phyloP scores from a whole-genome alignment of 2,888 invertebrate species.

The Drosophila nr. perissopoda region DNA sequence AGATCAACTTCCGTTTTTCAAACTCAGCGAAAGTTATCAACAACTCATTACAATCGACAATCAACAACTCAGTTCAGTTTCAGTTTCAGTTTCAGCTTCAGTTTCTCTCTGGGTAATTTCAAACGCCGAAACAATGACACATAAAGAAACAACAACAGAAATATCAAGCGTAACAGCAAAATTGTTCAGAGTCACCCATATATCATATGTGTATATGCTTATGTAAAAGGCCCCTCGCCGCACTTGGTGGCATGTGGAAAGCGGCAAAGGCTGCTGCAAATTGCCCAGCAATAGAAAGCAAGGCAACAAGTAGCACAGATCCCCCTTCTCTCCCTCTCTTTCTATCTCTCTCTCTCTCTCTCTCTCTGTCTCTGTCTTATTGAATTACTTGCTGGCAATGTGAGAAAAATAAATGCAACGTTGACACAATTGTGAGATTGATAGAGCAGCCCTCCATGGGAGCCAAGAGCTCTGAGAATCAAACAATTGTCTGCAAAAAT shows the following conservation, averaged over 20 bases:
- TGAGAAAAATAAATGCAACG: conserved; percentile 73
- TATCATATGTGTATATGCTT: conserved; percentile 18
- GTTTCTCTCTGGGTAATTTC: conserved; percentile 59
- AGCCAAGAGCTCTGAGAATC: conserved; percentile 1
- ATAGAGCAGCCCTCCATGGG: conserved; percentile 11
- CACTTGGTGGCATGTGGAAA: conserved; percentile 47
- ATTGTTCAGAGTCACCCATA: conserved; percentile 48
- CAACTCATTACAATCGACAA: conserved; percentile 59
- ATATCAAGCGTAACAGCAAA: conserved; percentile 67
- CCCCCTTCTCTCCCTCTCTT: neutral
- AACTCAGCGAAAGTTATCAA: conserved; percentile 70
- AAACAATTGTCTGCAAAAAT: conserved; percentile 8
- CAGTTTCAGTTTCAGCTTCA: neutral
- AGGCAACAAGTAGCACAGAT: conserved; percentile 63
- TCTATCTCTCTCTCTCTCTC: neutral
- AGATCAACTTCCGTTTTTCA: conserved; percentile 54
- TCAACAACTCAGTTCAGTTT: conserved; percentile 27
- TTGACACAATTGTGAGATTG: conserved; percentile 68
- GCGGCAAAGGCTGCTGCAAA: conserved; percentile 56
- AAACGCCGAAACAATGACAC: conserved; percentile 72
- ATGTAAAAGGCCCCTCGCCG: conserved; percentile 10
- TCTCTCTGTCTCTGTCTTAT: conserved; percentile 33
- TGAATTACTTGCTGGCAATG: conserved; percentile 59
- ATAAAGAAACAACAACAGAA: conserved; percentile 48
- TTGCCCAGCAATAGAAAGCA: conserved; percentile 67